Percentiles rank a stretch among this genome's conserved stretches.
phyloP scores from a whole-genome alignment of 2,888 invertebrate genomes.

The Polymixis flavicincta region DNA sequence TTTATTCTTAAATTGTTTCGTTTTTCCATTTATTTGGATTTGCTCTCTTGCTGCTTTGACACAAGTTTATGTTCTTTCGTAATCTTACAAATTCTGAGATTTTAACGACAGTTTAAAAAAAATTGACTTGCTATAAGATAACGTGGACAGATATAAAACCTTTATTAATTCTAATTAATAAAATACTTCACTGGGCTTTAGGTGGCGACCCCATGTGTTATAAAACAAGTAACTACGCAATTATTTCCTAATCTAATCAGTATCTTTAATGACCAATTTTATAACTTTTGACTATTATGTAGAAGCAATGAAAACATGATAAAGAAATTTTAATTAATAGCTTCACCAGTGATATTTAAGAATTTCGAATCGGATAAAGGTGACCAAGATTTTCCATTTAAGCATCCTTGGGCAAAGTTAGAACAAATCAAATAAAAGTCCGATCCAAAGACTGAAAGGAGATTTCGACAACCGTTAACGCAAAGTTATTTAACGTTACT shows the following conservation, averaged over 20 bases:
- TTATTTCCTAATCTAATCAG: constrained; percentile 45
- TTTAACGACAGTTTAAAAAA: constrained; percentile 39
- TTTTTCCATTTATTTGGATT: constrained; percentile 1
- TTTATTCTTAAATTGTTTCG: constrained; percentile 23
- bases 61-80: background rate
- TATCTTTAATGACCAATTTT: constrained; percentile 50
- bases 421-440: constrained; percentile 49
- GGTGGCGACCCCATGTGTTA: constrained; percentile 33
- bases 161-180: constrained; percentile 50
- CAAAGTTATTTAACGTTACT: constrained; percentile 74
- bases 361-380: constrained; percentile 9
- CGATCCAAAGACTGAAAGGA: constrained; percentile 33
- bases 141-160: constrained; percentile 35
- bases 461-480: constrained; percentile 66
- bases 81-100: background rate
- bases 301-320: constrained; percentile 34
- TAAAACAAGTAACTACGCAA: constrained; percentile 54
- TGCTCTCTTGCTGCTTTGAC: background rate
- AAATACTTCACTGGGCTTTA: constrained; percentile 35
- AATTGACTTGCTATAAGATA: constrained; percentile 31
- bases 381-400: constrained; percentile 7
- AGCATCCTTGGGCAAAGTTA: constrained; percentile 4
- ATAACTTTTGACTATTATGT: constrained; percentile 31
- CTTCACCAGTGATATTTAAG: background rate
- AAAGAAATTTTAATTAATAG: constrained; percentile 40